Evolutionary conservation across 2,888 invertebrate genomes (phyloP).

Genomic region (Camptogramma bilineatum): DNA sequence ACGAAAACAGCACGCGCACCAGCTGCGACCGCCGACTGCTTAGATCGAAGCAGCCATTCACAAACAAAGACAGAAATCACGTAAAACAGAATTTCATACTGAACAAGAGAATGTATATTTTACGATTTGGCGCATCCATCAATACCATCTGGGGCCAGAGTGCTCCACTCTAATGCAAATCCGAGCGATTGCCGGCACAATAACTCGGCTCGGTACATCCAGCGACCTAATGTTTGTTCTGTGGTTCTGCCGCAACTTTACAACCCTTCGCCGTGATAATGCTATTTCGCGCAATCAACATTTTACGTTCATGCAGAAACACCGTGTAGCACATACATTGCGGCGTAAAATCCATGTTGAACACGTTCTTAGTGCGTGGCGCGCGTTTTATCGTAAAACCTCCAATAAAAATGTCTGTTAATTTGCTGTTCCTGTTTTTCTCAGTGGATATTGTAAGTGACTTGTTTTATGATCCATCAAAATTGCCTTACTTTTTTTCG

Average conservation of each 20-base stretch:
- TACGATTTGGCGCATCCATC: constrained; percentile 26
- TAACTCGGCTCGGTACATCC: constrained; percentile 4
- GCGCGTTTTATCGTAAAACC: constrained; percentile 36
- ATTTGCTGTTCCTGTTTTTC: constrained; percentile 20
- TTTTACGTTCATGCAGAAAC: constrained; percentile 34
- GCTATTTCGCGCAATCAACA: constrained; percentile 40
- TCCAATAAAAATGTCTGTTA: constrained; percentile 25
- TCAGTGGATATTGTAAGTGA: constrained; percentile 11
- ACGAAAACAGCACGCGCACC: too few relatives aligned
- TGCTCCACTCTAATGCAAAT: constrained; percentile 26
- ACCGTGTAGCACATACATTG: constrained; percentile 35
- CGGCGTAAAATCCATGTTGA: constrained; percentile 22
- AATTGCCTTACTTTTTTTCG: neutral
- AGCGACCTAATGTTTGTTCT: neutral
- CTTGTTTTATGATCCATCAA: constrained; percentile 2
- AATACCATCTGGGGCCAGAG: constrained; percentile 18
- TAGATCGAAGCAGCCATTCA: neutral
- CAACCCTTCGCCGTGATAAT: constrained; percentile 40
- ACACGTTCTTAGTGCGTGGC: constrained; percentile 20
- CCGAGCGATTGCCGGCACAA: constrained; percentile 14
- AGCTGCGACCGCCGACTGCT: neutral
- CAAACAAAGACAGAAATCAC: constrained; percentile 1
- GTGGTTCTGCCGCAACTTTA: constrained; percentile 28
- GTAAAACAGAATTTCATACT: constrained; percentile 9
- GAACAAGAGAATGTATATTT: constrained; percentile 24